These are phyloP conservation scores for Polyploca ridens DNA, from an alignment of 2,888 invertebrate species.

Conservation along the genomic window DNA sequence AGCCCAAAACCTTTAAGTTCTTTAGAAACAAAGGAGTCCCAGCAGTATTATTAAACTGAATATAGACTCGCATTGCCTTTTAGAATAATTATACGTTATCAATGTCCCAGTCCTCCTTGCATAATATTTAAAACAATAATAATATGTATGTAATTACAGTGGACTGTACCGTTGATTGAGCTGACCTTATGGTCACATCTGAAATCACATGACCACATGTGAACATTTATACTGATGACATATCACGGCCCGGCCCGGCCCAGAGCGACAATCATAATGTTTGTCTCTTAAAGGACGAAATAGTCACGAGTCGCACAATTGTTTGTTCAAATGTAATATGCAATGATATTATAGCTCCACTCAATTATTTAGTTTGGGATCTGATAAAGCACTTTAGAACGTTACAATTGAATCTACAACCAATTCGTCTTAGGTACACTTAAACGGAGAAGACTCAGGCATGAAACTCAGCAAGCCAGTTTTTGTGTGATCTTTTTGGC, in stretches of 20 bases:
- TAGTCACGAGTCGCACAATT: slow-evolving; percentile 3
- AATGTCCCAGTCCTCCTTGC: background rate
- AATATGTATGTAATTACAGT: background rate
- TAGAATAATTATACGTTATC: background rate
- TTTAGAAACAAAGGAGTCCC: no score
- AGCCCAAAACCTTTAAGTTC: no score
- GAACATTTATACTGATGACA: slow-evolving; percentile 1
- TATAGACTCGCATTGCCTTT: background rate
- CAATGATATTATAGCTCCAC: background rate
- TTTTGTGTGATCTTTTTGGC: no score
- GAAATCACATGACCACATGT: slow-evolving; percentile 11
- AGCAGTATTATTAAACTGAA: no score
- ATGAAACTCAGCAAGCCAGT: no score
- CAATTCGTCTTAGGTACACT: no score
- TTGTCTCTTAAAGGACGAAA: background rate
- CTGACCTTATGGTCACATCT: slow-evolving; percentile 9
- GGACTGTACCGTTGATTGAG: slow-evolving; percentile 5
- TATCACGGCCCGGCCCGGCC: background rate
- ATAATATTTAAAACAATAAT: background rate
- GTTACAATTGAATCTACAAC: no score
- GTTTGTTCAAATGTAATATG: background rate
- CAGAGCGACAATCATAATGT: background rate
- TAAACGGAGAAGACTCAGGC: no score
- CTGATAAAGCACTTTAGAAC: no score
- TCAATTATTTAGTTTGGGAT: no score